Base-by-base conservation (phyloP, 2,113 vertebrate species). In the Ptyas mucosa region DNA sequence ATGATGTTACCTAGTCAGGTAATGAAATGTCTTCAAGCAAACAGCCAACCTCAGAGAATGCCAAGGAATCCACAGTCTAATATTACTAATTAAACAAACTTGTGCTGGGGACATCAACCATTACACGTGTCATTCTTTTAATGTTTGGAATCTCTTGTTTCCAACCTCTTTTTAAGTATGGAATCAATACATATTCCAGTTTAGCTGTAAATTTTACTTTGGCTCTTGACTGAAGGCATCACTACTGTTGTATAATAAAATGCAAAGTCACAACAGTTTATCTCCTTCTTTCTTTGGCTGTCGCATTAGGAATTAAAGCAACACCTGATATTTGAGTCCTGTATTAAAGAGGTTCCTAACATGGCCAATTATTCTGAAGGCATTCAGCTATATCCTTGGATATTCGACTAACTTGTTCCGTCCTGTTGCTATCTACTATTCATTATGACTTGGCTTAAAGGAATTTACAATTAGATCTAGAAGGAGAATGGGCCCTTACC, bases 391-490 rank as follows among this genome's bases (percentile, higher is more conserved):
- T 85, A 94, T 92, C 90, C 43, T 87, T 89, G 87, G n/a, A 46
- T 87, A 93, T 85, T 34, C 89, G 64, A 23, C 24, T 43, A 39
- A 61, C 53, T 85, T 85, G 43, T 89, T 93, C 46, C 54, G 53
- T 64, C 64, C 93, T n/a, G 21, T 89, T 85, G 14, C 46, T 91
- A 52, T 52, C 75, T 86, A 64, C 54, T 81, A 90, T 61, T 90
- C n/a, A 87, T 93, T 91, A 93, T 89, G 64, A 89, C 64, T 89
- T 93, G 69, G 87, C 64, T 89, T 85, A 91, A 91, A 91, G 87
- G 34, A 81, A 58, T 8, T 58, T 93, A 52, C 53, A 91, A 85
- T 93, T 93, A 81, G 20, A 58, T 24, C 6, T 91, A 85, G 69
- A 18, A 29, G 18, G 18, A 81, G 29, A 49, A 58, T 14, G 29